phyloP scores from a whole-genome alignment of 2,113 vertebrate species.

The Microtus montanus region DNA sequence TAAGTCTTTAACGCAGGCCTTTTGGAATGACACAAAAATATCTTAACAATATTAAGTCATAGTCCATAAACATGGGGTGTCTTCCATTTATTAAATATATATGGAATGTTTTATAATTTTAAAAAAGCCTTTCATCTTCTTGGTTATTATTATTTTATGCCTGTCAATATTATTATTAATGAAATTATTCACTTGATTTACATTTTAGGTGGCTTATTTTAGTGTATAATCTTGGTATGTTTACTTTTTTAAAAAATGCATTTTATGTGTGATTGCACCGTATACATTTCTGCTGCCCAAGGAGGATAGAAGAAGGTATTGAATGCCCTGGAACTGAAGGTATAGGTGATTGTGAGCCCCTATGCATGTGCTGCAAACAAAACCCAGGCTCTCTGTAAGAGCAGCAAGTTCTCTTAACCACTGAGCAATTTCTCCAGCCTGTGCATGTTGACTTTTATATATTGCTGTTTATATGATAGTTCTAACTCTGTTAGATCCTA shows the following conservation, averaged over 20 bases:
- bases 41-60: neutral
- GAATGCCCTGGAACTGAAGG: neutral
- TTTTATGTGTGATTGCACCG: neutral
- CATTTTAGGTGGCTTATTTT: neutral
- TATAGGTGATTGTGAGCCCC: neutral
- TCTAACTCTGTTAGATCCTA: neutral
- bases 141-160: neutral
- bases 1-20: neutral
- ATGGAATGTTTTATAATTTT: neutral
- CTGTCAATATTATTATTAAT: neutral
- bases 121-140: neutral
- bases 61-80: neutral
- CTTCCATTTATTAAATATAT: neutral
- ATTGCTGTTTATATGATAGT: neutral
- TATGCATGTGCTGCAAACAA: neutral
- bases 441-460: neutral
- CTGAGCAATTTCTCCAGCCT: neutral
- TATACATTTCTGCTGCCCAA: neutral
- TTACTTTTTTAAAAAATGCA: neutral
- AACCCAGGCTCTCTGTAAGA: neutral
- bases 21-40: neutral
- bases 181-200: neutral
- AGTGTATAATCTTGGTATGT: constrained; percentile 1
- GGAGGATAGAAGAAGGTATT: neutral
- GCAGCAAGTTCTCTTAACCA: neutral